Evolutionary conservation across 2,888 invertebrate species (phyloP).

Genomic region (Cactoblastis cactorum): DNA sequence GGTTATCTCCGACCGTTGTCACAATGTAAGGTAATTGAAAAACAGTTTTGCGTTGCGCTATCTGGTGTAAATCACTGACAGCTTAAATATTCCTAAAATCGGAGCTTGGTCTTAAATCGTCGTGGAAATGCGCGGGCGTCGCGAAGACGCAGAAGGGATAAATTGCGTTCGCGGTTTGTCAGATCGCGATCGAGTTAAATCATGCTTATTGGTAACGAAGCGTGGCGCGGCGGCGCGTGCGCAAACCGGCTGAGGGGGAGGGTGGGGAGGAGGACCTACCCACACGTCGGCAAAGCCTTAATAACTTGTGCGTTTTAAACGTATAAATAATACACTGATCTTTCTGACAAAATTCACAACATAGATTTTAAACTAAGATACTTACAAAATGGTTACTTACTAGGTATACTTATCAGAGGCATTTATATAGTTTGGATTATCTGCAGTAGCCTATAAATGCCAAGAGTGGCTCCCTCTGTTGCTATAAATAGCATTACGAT

Average conservation of each 20-base stretch:
- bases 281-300: not conserved
- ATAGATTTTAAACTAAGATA: too few relatives aligned
- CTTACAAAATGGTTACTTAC: too few relatives aligned
- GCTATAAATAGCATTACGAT: not conserved
- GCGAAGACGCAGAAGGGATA: slow-evolving; percentile 23
- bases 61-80: slow-evolving; percentile 19
- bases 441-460: too few relatives aligned
- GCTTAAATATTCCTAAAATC: slow-evolving; percentile 25
- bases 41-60: slow-evolving; percentile 27
- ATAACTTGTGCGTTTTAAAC: too few relatives aligned
- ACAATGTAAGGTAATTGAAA: slow-evolving; percentile 51
- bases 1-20: slow-evolving; percentile 36
- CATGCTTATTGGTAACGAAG: slow-evolving; percentile 67
- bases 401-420: not conserved
- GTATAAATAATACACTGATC: too few relatives aligned
- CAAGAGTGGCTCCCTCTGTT: not conserved
- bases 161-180: slow-evolving; percentile 34
- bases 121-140: slow-evolving; percentile 17
- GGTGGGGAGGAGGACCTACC: too few relatives aligned
- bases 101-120: slow-evolving; percentile 30
- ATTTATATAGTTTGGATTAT: too few relatives aligned
- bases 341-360: too few relatives aligned
- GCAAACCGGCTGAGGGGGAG: slow-evolving; percentile 21
- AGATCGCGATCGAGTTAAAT: slow-evolving; percentile 55
- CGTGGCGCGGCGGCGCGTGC: slow-evolving; percentile 47